A percentile compares a stretch with the other conserved stretches of the same genome.
phyloP scores from a whole-genome alignment of 2,797 vertebrate species.

The Philypnodon macrostomus region DNA sequence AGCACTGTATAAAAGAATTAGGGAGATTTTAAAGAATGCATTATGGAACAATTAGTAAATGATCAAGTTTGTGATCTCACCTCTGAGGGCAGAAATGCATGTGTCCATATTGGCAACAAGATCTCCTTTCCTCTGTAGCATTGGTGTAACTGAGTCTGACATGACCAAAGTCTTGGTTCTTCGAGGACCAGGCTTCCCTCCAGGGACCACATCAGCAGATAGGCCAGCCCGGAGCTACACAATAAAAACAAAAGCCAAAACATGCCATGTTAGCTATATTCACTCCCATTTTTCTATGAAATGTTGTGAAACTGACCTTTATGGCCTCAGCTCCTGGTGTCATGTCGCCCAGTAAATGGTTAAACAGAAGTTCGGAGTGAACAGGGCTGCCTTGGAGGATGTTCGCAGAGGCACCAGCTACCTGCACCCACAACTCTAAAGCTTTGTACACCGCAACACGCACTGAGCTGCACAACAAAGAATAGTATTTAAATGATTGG shows the following conservation, averaged over 20 bases:
- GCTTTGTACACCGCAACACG: slow-evolving; percentile 80
- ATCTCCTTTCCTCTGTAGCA: slow-evolving; percentile 82
- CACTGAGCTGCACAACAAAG: slow-evolving; percentile 68
- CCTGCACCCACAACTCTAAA: slow-evolving; percentile 84
- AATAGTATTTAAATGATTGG: too few species aligned
- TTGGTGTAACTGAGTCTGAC: slow-evolving; percentile 46
- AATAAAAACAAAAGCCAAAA: neutral
- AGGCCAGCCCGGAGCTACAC: slow-evolving; percentile 74
- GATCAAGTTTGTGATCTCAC: slow-evolving; percentile 55
- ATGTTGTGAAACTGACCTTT: slow-evolving; percentile 82
- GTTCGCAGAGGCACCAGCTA: slow-evolving; percentile 75
- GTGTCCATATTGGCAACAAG: slow-evolving; percentile 81
- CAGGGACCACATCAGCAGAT: slow-evolving; percentile 63
- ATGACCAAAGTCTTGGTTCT: slow-evolving; percentile 71
- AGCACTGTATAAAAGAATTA: slow-evolving; percentile 68
- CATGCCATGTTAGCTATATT: too few species aligned
- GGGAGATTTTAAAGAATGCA: neutral
- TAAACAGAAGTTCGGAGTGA: slow-evolving; percentile 82
- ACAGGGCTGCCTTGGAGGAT: slow-evolving; percentile 81
- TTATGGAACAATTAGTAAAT: neutral
- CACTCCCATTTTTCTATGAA: too few species aligned
- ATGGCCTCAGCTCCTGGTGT: slow-evolving; percentile 79
- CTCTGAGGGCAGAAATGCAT: slow-evolving; percentile 78
- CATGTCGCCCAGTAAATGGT: slow-evolving; percentile 83
- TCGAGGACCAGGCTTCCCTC: slow-evolving; percentile 77